Conservation (phyloP, 2,113 vertebrate species). For the Desmodus rotundus region DNA sequence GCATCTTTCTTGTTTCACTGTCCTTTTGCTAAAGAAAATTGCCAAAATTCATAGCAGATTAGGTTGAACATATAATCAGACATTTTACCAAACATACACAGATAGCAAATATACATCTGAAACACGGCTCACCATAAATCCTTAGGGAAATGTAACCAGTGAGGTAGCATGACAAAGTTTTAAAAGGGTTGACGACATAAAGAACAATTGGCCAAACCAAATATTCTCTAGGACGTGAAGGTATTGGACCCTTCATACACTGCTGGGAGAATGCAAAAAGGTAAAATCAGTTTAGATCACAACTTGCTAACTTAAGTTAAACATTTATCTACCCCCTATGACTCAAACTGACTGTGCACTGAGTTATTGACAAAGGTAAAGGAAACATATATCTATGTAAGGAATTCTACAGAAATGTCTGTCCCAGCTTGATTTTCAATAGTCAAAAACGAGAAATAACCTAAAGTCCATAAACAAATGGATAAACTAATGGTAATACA, state of each 20-base stretch:
- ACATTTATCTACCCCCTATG: not conserved
- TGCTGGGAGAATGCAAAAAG: not conserved
- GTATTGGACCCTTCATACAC: not conserved
- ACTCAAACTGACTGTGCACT: not conserved
- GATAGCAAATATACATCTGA: not conserved
- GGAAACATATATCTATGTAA: not conserved
- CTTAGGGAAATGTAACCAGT: not conserved
- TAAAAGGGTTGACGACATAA: not conserved
- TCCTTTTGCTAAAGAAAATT: not conserved
- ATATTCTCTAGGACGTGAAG: not conserved
- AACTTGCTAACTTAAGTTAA: not conserved
- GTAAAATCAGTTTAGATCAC: not conserved
- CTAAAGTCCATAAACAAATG: not conserved
- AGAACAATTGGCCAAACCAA: not conserved
- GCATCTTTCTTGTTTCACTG: not conserved
- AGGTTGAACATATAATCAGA: not conserved
- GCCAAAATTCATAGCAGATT: not conserved
- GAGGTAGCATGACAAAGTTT: not conserved
- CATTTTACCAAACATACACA: not conserved
- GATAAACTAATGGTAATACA: not conserved
- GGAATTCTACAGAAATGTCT: not conserved
- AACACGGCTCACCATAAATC: not conserved
- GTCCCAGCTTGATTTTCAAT: not conserved
- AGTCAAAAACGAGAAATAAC: not conserved
- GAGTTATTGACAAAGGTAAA: not conserved